These are phyloP conservation scores for Cacatua alba DNA, from an alignment of 2,113 vertebrate genomes.

Conservation along the genomic window DNA sequence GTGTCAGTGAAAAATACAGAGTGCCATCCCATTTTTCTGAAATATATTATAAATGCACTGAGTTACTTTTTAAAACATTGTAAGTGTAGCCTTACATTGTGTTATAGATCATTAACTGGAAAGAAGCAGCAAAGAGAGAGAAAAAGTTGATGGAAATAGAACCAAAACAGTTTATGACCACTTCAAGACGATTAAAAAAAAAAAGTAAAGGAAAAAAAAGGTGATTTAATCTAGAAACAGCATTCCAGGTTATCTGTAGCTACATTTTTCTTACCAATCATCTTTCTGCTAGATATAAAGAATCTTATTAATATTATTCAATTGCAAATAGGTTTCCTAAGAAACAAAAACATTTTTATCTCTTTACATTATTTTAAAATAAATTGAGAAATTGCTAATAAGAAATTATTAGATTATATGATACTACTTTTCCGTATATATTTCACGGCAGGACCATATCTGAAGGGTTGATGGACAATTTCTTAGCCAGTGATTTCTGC, in stretches of 20 bases:
- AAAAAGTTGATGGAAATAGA: neutral
- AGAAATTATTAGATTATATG: neutral
- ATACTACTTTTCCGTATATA: neutral
- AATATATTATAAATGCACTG: neutral
- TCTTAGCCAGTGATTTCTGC: neutral
- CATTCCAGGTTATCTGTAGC: neutral
- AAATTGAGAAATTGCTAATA: neutral
- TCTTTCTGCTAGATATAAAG: neutral
- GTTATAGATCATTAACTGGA: neutral
- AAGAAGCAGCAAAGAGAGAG: neutral
- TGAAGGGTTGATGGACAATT: neutral
- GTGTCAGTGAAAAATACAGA: neutral
- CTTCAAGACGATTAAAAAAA: neutral
- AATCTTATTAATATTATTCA: neutral
- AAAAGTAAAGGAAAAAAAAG: neutral
- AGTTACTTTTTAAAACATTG: neutral
- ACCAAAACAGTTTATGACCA: neutral
- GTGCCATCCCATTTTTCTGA: neutral
- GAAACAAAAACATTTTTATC: neutral
- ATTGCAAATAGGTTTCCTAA: neutral
- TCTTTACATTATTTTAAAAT: neutral
- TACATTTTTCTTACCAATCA: neutral
- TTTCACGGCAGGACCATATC: neutral
- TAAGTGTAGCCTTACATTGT: neutral
- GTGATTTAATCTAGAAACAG: neutral